A percentile compares a stretch with the other conserved stretches of the same genome.
phyloP scores from a whole-genome alignment of 2,797 vertebrate species.

The Phrynocephalus guinanensis region DNA sequence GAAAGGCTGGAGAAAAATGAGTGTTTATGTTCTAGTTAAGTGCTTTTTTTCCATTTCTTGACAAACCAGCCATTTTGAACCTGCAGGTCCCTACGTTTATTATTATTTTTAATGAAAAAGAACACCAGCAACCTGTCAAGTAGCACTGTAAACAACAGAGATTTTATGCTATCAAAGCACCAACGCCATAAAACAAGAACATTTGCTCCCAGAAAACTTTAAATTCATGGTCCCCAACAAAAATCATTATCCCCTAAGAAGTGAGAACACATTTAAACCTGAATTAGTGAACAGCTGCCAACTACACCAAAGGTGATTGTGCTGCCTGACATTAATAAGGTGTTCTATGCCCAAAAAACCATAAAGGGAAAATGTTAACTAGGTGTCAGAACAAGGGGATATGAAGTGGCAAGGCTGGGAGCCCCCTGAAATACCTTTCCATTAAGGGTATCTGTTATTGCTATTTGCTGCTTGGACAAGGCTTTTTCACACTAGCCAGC shows the following conservation, averaged over 20 bases:
- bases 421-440: conserved; percentile 40
- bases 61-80: conserved; percentile 46
- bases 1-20: conserved; percentile 57
- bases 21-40: conserved; percentile 56
- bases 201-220: background rate
- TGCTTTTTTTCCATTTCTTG: conserved; percentile 39
- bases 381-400: conserved; percentile 69
- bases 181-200: conserved; percentile 36
- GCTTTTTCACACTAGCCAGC: background rate
- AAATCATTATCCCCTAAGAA: conserved; percentile 59
- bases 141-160: conserved; percentile 48
- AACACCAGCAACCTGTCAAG: conserved; percentile 57
- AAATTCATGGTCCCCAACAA: conserved; percentile 23
- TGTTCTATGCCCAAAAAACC: conserved; percentile 62
- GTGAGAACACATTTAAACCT: conserved; percentile 39
- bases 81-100: conserved; percentile 32
- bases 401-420: conserved; percentile 58
- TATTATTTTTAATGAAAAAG: conserved; percentile 34
- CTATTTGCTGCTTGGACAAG: background rate
- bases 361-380: conserved; percentile 72
- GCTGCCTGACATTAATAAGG: conserved; percentile 67
- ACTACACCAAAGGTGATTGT: background rate
- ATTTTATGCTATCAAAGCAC: conserved; percentile 64
- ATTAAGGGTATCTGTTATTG: conserved; percentile 45
- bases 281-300: conserved; percentile 43